phyloP scores from a whole-genome alignment of 1,140 invertebrate genomes.

The Sycophaga agraensis region DNA sequence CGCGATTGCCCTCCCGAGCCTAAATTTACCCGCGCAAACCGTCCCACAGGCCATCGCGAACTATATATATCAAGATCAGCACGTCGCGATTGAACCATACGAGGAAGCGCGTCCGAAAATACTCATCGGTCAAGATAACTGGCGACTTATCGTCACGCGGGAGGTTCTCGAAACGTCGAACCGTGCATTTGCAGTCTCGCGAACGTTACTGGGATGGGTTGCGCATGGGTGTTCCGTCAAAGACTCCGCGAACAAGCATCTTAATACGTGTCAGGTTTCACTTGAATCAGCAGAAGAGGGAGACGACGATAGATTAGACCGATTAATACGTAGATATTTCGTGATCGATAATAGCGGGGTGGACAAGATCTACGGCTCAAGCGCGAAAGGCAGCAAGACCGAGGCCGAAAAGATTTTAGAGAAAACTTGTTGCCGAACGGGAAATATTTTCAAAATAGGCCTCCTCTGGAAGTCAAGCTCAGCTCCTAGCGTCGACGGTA shows the following conservation, averaged over 20 bases:
- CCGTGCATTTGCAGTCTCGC: not conserved
- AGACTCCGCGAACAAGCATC: not conserved
- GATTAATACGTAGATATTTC: not conserved
- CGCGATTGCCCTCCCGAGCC: too few species aligned
- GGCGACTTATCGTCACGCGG: not conserved
- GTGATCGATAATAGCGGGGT: not conserved
- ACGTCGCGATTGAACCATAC: not conserved
- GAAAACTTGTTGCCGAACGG: not conserved
- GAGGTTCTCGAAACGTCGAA: not conserved
- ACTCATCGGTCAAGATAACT: not conserved
- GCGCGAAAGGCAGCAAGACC: not conserved
- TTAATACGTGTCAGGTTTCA: not conserved
- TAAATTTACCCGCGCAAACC: too few species aligned
- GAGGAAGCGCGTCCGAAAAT: not conserved
- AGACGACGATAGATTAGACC: not conserved
- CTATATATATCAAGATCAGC: not conserved
- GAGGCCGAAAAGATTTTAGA: not conserved
- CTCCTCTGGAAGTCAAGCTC: not conserved
- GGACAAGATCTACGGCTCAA: not conserved
- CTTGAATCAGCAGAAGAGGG: not conserved
- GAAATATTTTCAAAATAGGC: not conserved
- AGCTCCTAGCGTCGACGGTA: too few species aligned
- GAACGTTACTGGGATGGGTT: not conserved
- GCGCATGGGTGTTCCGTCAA: not conserved
- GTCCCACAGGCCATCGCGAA: not conserved